Conservation (phyloP, 2,888 invertebrate genomes). For the Diploptera punctata region DNA sequence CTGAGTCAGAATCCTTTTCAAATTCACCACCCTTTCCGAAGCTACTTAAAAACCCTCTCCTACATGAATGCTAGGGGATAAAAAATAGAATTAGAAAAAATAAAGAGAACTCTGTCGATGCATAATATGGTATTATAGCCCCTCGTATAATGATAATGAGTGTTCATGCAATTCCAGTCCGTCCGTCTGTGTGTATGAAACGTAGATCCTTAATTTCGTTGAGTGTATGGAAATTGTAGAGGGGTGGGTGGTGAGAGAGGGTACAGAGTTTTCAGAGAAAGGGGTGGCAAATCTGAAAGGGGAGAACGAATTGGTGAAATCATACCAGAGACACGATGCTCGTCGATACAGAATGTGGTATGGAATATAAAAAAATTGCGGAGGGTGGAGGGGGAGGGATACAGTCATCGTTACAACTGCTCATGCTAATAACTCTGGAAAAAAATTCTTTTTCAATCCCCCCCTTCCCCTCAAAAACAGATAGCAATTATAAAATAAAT, state of each 20-base stretch:
- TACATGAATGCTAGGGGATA: slow-evolving; percentile 11
- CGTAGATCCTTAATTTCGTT: slow-evolving; percentile 36
- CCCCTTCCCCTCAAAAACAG: slow-evolving; percentile 1
- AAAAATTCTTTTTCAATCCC: slow-evolving; percentile 2
- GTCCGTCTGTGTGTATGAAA: slow-evolving; percentile 23
- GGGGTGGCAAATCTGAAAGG: slow-evolving; percentile 10
- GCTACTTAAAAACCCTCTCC: neutral
- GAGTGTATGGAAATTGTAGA: slow-evolving; percentile 36
- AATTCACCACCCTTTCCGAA: slow-evolving; percentile 16
- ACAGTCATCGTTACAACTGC: slow-evolving; percentile 10
- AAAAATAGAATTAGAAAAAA: slow-evolving; percentile 31
- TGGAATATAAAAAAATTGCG: neutral
- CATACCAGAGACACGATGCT: slow-evolving; percentile 10
- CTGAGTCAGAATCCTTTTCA: slow-evolving; percentile 26
- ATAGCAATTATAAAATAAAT: slow-evolving; percentile 23
- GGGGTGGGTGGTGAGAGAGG: slow-evolving; percentile 6
- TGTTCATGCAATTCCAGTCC: slow-evolving; percentile 31
- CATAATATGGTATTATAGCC: slow-evolving; percentile 34
- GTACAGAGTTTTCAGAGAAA: slow-evolving; percentile 16
- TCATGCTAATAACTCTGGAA: slow-evolving; percentile 8
- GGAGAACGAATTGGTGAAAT: slow-evolving; percentile 26
- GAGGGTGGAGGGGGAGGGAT: neutral
- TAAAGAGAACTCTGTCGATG: slow-evolving; percentile 25
- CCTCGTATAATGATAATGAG: slow-evolving; percentile 33
- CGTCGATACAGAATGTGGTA: slow-evolving; percentile 16